Evolutionary conservation across 2,888 invertebrate species (phyloP), one percentile per base, ranked within the genome.

Genomic region (Sinelater perroti): DNA sequence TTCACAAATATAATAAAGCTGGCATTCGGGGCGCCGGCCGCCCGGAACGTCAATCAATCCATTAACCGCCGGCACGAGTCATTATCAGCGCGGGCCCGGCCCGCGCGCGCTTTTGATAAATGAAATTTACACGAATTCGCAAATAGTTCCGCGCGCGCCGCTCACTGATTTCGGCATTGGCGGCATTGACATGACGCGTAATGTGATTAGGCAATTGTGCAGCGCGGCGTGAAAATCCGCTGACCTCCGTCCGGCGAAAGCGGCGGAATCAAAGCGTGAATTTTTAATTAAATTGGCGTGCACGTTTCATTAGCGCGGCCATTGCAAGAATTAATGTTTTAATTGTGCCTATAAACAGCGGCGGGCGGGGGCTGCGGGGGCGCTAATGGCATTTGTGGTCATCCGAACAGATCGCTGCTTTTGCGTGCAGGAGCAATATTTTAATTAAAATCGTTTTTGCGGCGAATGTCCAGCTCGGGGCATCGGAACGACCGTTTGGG

Each of bases 151-250:
- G 44, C 38, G 33, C 30, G 47, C 17, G 58, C 35, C 45, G 44
- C 30, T 36, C 50, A 50, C 28, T 56, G 56, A 56, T 56, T 56
- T 28, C 56, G 35, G 21, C 45, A 56, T 56, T 56, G 56, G 56
- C 42, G 50, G 35, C 49, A 56, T 50, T 50, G 56, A 56, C 56
- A 50, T 50, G 42, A 50, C 56, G 50, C 35, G 47, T 50, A 56
- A 56, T 50, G 56, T 56, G 50, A 56, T 56, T 56, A 56, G 50
- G 49, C 50, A 56, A 56, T 56, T 56, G 56, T 56, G 49, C 56
- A 50, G 2, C 28, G 44, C 33, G 33, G 44, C 28, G 56, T 56
- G 46, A 50, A 56, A 42, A 56, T 50, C 20, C 33, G 30, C 50
- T 56, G 56, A 56, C 56, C 56, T 50, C 56, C 36, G 42, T 42